Conservation (phyloP, 2,797 vertebrate species). For the Todus mexicanus region DNA sequence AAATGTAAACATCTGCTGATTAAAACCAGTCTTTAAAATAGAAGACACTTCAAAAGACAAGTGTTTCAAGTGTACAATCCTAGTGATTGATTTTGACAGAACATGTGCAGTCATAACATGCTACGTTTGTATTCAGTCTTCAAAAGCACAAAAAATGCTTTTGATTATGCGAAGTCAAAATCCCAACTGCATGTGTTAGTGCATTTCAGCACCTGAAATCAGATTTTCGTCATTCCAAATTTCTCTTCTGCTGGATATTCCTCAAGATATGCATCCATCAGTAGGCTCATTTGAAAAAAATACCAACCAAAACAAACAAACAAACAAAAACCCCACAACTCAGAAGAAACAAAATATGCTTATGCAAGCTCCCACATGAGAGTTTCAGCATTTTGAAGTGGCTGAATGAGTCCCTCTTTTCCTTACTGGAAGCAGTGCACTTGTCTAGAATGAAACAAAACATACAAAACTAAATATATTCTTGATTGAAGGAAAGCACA, state of each 20-base stretch:
- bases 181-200: not conserved
- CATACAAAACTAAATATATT: not conserved
- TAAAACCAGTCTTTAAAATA: not conserved
- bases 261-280: not conserved
- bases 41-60: conserved; percentile 1
- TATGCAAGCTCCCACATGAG: not conserved
- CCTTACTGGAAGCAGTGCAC: not conserved
- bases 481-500: conserved; percentile 4
- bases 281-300: not conserved
- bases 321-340: not conserved
- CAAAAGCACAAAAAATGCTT: not conserved
- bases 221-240: not conserved
- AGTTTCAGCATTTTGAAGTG: not conserved
- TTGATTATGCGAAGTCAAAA: conserved; percentile 11
- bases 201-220: not conserved
- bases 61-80: not conserved
- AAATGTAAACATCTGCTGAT: not conserved
- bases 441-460: conserved; percentile 23
- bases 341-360: not conserved
- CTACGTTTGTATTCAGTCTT: not conserved
- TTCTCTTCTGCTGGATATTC: not conserved
- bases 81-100: not conserved
- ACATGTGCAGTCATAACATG: not conserved
- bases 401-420: not conserved
- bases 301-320: not conserved